Base-by-base conservation (phyloP, 2,888 invertebrate genomes). In the Elegia similella region DNA sequence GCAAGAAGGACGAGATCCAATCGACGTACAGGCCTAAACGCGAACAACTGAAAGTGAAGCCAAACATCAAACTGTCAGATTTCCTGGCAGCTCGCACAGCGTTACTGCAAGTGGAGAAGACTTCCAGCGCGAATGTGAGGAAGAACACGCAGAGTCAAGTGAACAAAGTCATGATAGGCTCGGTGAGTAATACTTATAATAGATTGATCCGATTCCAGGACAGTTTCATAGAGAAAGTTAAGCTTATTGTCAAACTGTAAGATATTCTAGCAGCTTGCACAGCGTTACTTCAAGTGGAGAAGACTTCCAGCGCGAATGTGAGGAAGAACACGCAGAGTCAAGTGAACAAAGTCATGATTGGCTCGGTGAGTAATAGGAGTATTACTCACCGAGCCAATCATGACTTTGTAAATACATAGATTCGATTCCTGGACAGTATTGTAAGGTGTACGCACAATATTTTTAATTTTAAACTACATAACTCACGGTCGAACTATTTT, bases 311-410 rank as follows among this genome's bases (percentile, higher is more conserved):
- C 71, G 96, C 97, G 0, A 93, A 93, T 59, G 97, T 98, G 0
- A 93, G 98, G 59, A 95, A 95, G 82, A 96, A 96, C 73, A 98
- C 98, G 0, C 94, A 94, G 72, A 95, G 96, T 56, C 93, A 95
- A 56, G 93, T 99, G 32, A 98, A 98, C 73, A 96, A 95, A 90
- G 95, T 98, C 60, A 94, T 98, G 34, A 98, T 98, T 78, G 98
- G 98, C 42, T 23, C 30, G 52, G 57, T 42, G 46, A 47, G 55
- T 23, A n/a, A n/a, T n/a, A n/a, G n/a, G n/a, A n/a, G n/a, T n/a
- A n/a, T n/a, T n/a, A n/a, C n/a, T n/a, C n/a, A n/a, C n/a, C n/a
- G n/a, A n/a, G n/a, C n/a, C n/a, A n/a, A n/a, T n/a, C n/a, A n/a
- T n/a, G 16, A 52, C n/a, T 32, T 12, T 34, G 2, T 23, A 23